Evolutionary conservation across 2,113 vertebrate genomes (phyloP).

Genomic region (Chelonoidis abingdonii): DNA sequence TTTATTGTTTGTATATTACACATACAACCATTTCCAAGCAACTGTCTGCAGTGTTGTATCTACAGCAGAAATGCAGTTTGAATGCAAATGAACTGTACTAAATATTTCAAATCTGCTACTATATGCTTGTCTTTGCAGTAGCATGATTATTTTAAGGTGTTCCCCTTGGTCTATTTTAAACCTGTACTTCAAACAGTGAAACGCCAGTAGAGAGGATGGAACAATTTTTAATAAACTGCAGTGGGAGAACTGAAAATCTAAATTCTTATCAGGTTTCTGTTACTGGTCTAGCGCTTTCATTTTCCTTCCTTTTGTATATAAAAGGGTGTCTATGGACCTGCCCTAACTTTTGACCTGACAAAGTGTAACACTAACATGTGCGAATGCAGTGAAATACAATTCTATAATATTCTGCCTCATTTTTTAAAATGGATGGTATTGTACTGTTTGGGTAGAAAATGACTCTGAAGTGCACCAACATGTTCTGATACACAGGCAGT

Average conservation of each 20-base stretch:
- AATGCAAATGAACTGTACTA: constrained; percentile 11
- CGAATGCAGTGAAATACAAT: not conserved
- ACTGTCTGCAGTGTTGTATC: not conserved
- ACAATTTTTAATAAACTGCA: not conserved
- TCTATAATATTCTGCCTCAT: not conserved
- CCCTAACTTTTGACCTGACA: not conserved
- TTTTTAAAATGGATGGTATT: not conserved
- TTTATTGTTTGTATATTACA: not conserved
- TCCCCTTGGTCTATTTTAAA: not conserved
- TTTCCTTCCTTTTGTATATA: not conserved
- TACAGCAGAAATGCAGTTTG: not conserved
- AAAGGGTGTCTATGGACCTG: not conserved
- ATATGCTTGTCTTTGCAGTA: not conserved
- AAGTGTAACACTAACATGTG: not conserved
- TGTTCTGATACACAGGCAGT: not conserved
- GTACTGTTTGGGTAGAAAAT: not conserved
- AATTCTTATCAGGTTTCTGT: not conserved
- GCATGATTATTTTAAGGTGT: constrained; percentile 15
- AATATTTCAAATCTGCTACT: constrained; percentile 34
- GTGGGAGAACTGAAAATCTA: not conserved
- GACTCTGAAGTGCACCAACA: not conserved
- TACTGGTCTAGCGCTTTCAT: not conserved
- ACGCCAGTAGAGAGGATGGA: not conserved
- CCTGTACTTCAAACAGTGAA: not conserved
- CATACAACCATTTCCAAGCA: not conserved